phyloP scores from a whole-genome alignment of 2,113 vertebrate species.

The Hemiprocne comata region DNA sequence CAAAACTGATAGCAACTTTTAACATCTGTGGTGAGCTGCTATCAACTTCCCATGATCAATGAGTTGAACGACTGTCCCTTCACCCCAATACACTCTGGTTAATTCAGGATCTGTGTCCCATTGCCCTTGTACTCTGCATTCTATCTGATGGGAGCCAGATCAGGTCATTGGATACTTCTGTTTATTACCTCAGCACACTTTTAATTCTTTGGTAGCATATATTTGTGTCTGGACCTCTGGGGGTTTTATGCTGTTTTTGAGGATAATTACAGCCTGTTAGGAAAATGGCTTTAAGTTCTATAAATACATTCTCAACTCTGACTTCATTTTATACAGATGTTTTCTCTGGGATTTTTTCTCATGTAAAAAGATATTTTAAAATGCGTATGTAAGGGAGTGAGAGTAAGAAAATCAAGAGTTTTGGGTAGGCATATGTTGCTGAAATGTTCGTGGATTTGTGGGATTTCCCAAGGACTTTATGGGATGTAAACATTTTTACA shows the following conservation, averaged over 20 bases:
- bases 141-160: neutral
- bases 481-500: neutral
- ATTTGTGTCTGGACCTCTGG: slow-evolving; percentile 37
- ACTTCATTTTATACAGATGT: neutral
- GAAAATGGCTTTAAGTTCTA: slow-evolving; percentile 21
- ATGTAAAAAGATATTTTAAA: neutral
- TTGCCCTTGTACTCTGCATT: neutral
- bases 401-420: neutral
- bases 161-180: slow-evolving; percentile 9
- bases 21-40: neutral
- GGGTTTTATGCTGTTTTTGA: neutral
- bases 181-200: slow-evolving; percentile 32
- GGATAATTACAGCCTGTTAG: neutral
- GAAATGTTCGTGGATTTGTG: neutral
- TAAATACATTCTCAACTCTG: neutral
- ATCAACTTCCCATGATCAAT: neutral
- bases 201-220: neutral
- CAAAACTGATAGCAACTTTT: neutral
- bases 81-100: neutral
- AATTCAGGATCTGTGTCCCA: neutral
- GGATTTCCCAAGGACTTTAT: neutral
- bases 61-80: neutral
- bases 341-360: neutral
- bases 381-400: neutral
- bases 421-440: neutral